Evolutionary conservation across 2,888 invertebrate species (phyloP).

Genomic region (Drosophila meridiana): DNA sequence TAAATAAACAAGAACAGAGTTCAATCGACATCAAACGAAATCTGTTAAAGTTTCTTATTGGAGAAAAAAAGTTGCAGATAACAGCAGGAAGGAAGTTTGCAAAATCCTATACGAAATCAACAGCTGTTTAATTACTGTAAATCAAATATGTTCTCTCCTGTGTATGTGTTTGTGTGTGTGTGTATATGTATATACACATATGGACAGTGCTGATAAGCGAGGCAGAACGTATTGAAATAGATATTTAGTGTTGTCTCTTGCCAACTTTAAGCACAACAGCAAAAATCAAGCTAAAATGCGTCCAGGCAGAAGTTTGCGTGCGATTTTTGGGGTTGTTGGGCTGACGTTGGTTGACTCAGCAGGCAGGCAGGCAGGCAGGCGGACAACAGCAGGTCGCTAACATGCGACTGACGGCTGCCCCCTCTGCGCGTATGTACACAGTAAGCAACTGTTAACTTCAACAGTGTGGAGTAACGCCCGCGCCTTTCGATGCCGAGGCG

Average conservation of each 20-base stretch:
- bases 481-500: slow-evolving; percentile 40
- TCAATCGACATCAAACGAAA: neutral
- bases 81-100: neutral
- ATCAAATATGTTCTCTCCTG: slow-evolving; percentile 10
- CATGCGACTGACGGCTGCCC: slow-evolving; percentile 23
- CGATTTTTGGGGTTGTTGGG: neutral
- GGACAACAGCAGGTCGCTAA: slow-evolving; percentile 27
- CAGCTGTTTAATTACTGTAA: slow-evolving; percentile 53
- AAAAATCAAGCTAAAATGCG: slow-evolving; percentile 19
- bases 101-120: slow-evolving; percentile 25
- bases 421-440: neutral
- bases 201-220: slow-evolving; percentile 42
- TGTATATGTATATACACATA: neutral
- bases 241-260: slow-evolving; percentile 7
- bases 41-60: neutral
- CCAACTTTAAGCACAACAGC: neutral
- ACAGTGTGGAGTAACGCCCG: slow-evolving; percentile 49
- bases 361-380: neutral
- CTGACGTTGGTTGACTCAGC: slow-evolving; percentile 48
- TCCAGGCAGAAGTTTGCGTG: neutral
- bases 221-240: slow-evolving; percentile 11
- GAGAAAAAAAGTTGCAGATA: neutral
- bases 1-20: neutral
- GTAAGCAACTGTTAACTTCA: slow-evolving; percentile 48
- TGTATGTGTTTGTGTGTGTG: neutral